Evolutionary conservation across 2,888 invertebrate genomes (phyloP).

Genomic region (Apamea sordens): DNA sequence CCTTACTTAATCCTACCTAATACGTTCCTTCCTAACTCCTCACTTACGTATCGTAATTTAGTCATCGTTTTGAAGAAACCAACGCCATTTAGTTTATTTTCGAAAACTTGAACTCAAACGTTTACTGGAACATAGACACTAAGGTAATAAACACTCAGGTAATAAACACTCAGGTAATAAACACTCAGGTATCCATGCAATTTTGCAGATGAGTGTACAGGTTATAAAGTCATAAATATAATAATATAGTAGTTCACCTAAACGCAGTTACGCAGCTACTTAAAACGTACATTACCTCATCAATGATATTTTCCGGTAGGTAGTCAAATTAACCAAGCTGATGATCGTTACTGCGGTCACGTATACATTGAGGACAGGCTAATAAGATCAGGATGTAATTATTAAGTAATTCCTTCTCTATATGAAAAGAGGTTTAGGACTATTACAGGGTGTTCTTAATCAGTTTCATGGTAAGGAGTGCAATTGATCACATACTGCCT

Average conservation of each 20-base stretch:
- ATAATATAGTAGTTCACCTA: neutral
- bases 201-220: neutral
- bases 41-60: too few species aligned
- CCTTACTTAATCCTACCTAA: too few species aligned
- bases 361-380: neutral
- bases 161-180: too few species aligned
- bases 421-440: neutral
- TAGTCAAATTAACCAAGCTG: too few species aligned
- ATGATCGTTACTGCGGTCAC: neutral
- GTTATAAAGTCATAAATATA: neutral
- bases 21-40: too few species aligned
- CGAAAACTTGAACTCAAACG: too few species aligned
- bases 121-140: too few species aligned
- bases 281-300: neutral
- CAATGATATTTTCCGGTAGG: neutral
- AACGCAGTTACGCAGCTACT: neutral
- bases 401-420: neutral
- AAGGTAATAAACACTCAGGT: too few species aligned
- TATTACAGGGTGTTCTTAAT: neutral
- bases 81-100: too few species aligned
- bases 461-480: too few species aligned
- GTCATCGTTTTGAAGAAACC: too few species aligned
- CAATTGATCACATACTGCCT: neutral
- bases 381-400: neutral
- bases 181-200: too few species aligned